Base-by-base conservation (phyloP, 1,140 invertebrate genomes). In the Musca domestica region DNA sequence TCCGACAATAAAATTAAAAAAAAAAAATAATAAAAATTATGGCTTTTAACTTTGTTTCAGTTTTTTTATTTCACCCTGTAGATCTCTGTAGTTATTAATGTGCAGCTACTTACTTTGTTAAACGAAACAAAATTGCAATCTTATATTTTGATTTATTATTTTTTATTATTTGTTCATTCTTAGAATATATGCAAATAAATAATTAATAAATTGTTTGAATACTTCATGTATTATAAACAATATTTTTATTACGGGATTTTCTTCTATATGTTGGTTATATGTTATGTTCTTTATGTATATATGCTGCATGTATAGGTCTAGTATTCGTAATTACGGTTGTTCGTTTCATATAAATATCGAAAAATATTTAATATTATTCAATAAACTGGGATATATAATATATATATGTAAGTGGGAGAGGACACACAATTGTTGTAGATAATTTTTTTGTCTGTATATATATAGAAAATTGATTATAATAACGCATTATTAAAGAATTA, bases 321-420 rank as follows among this genome's bases (percentile, higher is more conserved):
- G 46, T 68, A 64, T 68, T 47, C 46, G 66, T 54, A 58, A 47
- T 34, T 27, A 49, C 20, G n/a, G 20, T 64, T 51, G 10, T 34
- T 68, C 49, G 56, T 51, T 6, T 67, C 56, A 69, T n/a, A 69
- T 69, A 69, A 65, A 65, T 69, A 69, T 69, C 67, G 61, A 64
- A 69, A 69, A 69, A 69, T 69, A 69, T 64, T 69, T 52, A 17
- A 64, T 49, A 48, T 64, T 64, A 64, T 17, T 61, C 56, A 61
- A 61, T 61, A 56, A 27, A 23, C 49, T 41, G 34, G 34, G 34
- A 41, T 30, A n/a, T n/a, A n/a, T n/a, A n/a, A n/a, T n/a, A n/a
- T n/a, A n/a, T n/a, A n/a, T n/a, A n/a, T n/a, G n/a, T n/a, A n/a
- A n/a, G n/a, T n/a, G n/a, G n/a, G n/a, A n/a, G n/a, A 9, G 27